Base-by-base conservation (phyloP, 1,140 invertebrate species). In the Lepidurus arcticus region DNA sequence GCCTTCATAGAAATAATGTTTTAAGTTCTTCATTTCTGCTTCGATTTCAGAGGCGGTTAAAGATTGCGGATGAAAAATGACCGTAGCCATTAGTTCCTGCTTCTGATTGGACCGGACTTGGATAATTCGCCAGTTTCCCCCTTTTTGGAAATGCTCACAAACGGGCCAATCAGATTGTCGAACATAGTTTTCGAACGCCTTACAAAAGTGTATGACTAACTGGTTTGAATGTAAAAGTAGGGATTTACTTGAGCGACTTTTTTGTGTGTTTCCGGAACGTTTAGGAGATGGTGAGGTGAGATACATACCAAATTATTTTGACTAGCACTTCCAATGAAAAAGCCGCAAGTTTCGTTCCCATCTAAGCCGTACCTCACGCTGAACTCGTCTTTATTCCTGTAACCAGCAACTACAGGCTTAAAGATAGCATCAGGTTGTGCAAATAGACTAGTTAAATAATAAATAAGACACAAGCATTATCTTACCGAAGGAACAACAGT, bases 341-440 rank as follows among this genome's bases (percentile, higher is more conserved):
- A 86, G 21, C 87, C 87, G 4, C 65, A 73, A 75, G 87, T 83
- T 34, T 86, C 87, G 80, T 86, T 85, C 13, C 85, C 85, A 83
- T 87, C 84, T 4, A 85, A 78, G n/a, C 86, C 86, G 45, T 53
- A 78, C 74, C 83, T 81, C 44, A 87, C 82, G 77, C 82, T 85
- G 81, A 86, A 87, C 78, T 87, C 86, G 82, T 87, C 86, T 78
- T 87, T 87, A 81, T 87, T 87, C 42, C 87, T 81, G 73, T 88
- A 88, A 0, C 75, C 43, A 45, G 85, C 80, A 45, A 82, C 81
- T 8, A 84, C 80, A 42, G 87, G 86, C 85, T 86, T 76, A n/a
- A 82, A 81, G 65, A 77, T 65, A 77, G 79, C 77, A 77, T 74
- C 78, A 21, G 44, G 24, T 24, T 44, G 77, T 42, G 47, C 42